phyloP scores from a whole-genome alignment of 37 sponge, comb jelly and placozoan species.

The Bolinopsis microptera region DNA sequence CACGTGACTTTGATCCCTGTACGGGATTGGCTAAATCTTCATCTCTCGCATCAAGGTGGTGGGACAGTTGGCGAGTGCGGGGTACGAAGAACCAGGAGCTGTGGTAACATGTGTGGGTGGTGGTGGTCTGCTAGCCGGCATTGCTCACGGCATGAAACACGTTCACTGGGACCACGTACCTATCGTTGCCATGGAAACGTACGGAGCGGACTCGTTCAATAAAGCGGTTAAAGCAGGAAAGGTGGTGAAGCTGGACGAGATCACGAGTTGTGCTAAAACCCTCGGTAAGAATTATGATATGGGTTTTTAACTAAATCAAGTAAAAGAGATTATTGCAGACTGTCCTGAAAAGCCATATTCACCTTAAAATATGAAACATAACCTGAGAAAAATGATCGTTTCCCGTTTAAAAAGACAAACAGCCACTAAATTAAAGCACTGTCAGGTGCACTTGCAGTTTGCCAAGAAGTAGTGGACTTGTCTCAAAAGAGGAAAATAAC shows the following conservation, averaged over 20 bases:
- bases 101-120: constrained; percentile 86
- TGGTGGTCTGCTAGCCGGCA: constrained; percentile 86
- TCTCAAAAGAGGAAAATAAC: constrained; percentile 67
- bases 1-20: too few species aligned
- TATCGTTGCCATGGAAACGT: constrained; percentile 92
- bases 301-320: not conserved
- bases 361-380: too few species aligned
- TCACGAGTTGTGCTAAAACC: constrained; percentile 50
- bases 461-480: constrained; percentile 74
- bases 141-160: constrained; percentile 78
- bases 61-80: not conserved
- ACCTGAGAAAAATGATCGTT: too few species aligned
- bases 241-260: constrained; percentile 69
- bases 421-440: too few species aligned
- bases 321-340: not conserved
- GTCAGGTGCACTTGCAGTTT: constrained; percentile 77
- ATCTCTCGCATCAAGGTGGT: not conserved
- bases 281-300: not conserved
- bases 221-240: constrained; percentile 72
- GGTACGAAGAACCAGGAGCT: constrained; percentile 62
- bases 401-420: too few species aligned
- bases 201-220: constrained; percentile 82
- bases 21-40: not conserved
- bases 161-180: constrained; percentile 84
- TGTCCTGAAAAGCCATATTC: not conserved